Evolutionary conservation across 2,797 vertebrate genomes (phyloP), one percentile per base, ranked within the genome.

Genomic region (Premnoplex brunnescens): DNA sequence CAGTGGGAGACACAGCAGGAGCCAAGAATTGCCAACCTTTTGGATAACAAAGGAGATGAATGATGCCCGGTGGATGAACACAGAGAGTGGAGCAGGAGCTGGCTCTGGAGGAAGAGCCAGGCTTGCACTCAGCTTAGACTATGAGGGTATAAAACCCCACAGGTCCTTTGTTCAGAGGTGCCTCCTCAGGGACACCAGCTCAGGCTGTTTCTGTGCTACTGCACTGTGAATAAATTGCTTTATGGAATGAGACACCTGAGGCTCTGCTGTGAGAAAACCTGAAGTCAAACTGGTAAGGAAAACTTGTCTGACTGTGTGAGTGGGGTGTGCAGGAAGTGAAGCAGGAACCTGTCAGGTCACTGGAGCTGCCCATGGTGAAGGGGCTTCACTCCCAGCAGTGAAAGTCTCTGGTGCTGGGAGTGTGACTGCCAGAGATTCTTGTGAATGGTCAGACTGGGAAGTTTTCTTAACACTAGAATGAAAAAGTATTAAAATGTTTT

Each of bases 331-430:
- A 22, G 30, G 34, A 34, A 4, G 0, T 12, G 64, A 30, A 6
- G 24, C 44, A n/a, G 2, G 2, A 24, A 26, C 37, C 16, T 14
- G 3, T 26, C 34, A 24, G 23, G 55, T 36, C 37, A 27, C n/a
- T 28, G 67, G 19, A 17, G 32, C 34, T 0, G 0, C 34, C 16
- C 0, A 1, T 27, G 56, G 23, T 5, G 27, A 11, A 20, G 10
- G 13, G 19, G 12, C 22, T 64, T 43, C 5, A 0, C 27, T 56
- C 18, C 4, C 36, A 58, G 28, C n/a, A 19, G 36, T 24, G 23
- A 37, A 56, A 28, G 13, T 66, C 26, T 39, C 28, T 46, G 67
- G 16, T 12, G 4, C 3, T 62, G 64, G 21, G 30, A 62, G 6
- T 14, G 37, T 28, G 52, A 46, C n/a, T 59, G 60, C 59, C 52